Evolutionary conservation across 2,888 invertebrate genomes (phyloP).

Genomic region (Hypomecis atomaria): DNA sequence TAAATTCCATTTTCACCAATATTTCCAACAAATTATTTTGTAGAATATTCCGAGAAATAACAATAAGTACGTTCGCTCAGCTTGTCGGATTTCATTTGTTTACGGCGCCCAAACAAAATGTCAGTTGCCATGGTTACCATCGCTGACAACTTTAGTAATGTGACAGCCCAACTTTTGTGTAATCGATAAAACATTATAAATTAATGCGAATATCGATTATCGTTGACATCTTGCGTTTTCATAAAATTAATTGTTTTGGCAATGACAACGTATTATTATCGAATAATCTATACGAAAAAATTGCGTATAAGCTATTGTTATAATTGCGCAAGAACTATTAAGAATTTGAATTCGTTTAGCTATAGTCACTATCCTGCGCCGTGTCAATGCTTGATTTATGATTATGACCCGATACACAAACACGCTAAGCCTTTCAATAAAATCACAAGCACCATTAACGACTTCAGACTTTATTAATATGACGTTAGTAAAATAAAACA

Average conservation of each 20-base stretch:
- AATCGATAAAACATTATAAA: conserved; percentile 59
- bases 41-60: conserved; percentile 47
- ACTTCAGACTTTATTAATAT: background rate
- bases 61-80: conserved; percentile 62
- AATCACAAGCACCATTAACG: background rate
- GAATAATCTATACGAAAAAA: no score
- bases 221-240: background rate
- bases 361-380: background rate
- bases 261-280: background rate
- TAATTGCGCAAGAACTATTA: background rate
- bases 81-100: conserved; percentile 78
- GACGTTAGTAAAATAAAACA: background rate
- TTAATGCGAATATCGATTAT: conserved; percentile 44
- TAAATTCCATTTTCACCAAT: conserved; percentile 60
- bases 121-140: conserved; percentile 67
- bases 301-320: background rate
- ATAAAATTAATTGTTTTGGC: background rate
- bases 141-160: conserved; percentile 68
- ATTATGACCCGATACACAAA: conserved; percentile 10
- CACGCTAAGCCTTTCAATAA: conserved; percentile 6
- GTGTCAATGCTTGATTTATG: conserved; percentile 17
- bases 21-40: conserved; percentile 39
- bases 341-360: background rate
- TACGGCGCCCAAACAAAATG: conserved; percentile 73
- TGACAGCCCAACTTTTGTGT: conserved; percentile 49